A percentile compares a stretch with the other conserved stretches of the same genome.
Evolutionary conservation across 2,888 invertebrate species (phyloP).

Genomic region (Dione vanillae): DNA sequence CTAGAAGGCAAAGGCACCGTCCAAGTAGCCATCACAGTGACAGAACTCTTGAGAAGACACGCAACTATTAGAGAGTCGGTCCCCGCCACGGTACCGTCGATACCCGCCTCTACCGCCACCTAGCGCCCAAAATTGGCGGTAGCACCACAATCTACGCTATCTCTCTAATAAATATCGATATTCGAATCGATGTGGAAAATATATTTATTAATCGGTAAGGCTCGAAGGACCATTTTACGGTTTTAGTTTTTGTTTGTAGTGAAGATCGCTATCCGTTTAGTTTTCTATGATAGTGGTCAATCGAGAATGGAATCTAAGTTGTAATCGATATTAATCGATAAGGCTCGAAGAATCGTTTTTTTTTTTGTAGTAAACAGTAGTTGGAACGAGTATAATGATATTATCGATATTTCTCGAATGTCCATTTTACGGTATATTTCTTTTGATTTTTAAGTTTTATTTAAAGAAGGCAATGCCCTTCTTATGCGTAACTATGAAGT

Average conservation of each 20-base stretch:
- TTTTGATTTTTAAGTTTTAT: neutral
- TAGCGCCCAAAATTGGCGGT: slow-evolving; percentile 73
- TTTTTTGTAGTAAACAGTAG: neutral
- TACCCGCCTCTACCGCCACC: slow-evolving; percentile 62
- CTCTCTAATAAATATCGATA: slow-evolving; percentile 55
- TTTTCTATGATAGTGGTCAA: neutral
- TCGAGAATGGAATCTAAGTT: neutral
- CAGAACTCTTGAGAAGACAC: slow-evolving; percentile 89
- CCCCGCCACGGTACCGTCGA: slow-evolving; percentile 43
- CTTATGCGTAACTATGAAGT: slow-evolving; percentile 3
- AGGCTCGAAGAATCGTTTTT: slow-evolving; percentile 18
- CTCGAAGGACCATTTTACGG: slow-evolving; percentile 28
- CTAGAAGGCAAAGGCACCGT: slow-evolving; percentile 94
- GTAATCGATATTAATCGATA: slow-evolving; percentile 5
- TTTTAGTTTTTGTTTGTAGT: neutral
- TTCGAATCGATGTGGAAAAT: neutral
- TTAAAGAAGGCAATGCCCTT: neutral
- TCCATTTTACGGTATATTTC: neutral
- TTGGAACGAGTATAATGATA: neutral
- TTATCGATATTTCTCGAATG: slow-evolving; percentile 13
- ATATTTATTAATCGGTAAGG: slow-evolving; percentile 1
- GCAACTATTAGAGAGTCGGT: slow-evolving; percentile 49
- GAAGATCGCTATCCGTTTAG: neutral
- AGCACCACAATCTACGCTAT: slow-evolving; percentile 70
- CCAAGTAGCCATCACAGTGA: slow-evolving; percentile 94